Evolutionary conservation across 2,888 invertebrate genomes (phyloP).

Genomic region (Timandra comae): DNA sequence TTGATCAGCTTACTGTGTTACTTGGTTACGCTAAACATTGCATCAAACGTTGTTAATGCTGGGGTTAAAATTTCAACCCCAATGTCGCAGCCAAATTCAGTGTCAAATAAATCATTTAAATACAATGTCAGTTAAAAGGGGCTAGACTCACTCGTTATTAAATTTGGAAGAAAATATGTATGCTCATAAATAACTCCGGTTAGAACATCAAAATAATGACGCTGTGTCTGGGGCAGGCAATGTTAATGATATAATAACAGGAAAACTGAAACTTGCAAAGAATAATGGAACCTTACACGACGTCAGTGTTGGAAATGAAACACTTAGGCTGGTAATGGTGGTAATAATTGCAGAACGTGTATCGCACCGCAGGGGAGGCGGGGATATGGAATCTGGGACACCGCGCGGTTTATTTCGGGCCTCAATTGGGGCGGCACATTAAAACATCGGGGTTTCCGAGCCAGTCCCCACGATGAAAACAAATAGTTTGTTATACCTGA

Average conservation of each 20-base stretch:
- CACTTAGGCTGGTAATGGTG: constrained; percentile 23
- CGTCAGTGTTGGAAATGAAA: constrained; percentile 11
- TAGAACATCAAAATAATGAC: constrained; percentile 3
- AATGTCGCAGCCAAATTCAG: no score
- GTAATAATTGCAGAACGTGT: constrained; percentile 33
- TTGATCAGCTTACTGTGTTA: constrained; percentile 12
- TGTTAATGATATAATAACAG: neutral
- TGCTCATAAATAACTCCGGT: no score
- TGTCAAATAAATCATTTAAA: no score
- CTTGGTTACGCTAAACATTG: neutral
- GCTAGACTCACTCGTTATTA: no score
- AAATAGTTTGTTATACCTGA: constrained; percentile 50
- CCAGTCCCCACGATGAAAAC: constrained; percentile 47
- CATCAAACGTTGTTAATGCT: constrained; percentile 1
- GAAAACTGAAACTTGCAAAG: constrained; percentile 1
- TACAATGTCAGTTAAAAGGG: no score
- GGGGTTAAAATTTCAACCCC: no score
- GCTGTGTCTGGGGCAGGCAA: neutral
- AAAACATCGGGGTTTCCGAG: constrained; percentile 61
- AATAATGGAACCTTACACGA: constrained; percentile 5
- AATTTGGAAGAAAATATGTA: no score
- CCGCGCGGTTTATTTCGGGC: constrained; percentile 60
- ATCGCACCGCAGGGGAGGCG: constrained; percentile 31
- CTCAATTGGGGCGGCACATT: constrained; percentile 66
- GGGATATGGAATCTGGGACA: constrained; percentile 56